These are phyloP conservation scores for Myotis pilosus DNA, from an alignment of 2,797 vertebrate species.

Conservation along the genomic window DNA sequence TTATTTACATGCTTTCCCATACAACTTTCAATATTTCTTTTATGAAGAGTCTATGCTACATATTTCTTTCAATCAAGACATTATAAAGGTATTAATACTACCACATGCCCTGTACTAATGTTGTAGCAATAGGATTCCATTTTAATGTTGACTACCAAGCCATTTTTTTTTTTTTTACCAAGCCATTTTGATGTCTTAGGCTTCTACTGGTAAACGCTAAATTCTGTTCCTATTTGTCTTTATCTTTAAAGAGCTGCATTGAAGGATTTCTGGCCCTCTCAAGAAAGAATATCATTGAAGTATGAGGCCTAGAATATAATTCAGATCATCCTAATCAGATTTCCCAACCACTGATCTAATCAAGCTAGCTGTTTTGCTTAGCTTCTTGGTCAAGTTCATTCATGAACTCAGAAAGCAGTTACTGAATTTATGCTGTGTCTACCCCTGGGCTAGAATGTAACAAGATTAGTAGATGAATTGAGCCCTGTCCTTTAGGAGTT, in stretches of 20 bases:
- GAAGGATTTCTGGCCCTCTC: slow-evolving; percentile 64
- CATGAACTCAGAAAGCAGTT: slow-evolving; percentile 69
- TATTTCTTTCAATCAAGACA: background rate
- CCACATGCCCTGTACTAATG: background rate
- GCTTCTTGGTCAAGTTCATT: slow-evolving; percentile 75
- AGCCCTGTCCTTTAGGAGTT: slow-evolving; percentile 72
- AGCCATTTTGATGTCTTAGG: background rate
- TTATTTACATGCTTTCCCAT: background rate
- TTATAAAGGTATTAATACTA: background rate
- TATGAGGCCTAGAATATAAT: slow-evolving; percentile 60
- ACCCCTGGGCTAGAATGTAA: slow-evolving; percentile 52
- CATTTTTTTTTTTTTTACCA: background rate
- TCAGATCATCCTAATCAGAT: slow-evolving; percentile 76
- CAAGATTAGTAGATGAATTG: slow-evolving; percentile 62
- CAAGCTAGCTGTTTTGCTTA: slow-evolving; percentile 75
- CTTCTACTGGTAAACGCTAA: background rate
- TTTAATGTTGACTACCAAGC: background rate
- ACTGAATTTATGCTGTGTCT: slow-evolving; percentile 43
- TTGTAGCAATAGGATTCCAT: background rate
- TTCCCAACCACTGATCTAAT: slow-evolving; percentile 76
- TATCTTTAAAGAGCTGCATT: slow-evolving; percentile 62
- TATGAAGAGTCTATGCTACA: background rate
- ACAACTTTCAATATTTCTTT: background rate
- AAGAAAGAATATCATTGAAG: slow-evolving; percentile 66
- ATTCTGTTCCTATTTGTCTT: slow-evolving; percentile 31